Conservation (phyloP, 2,888 invertebrate genomes). For the Trypoxylon attenuatum region DNA sequence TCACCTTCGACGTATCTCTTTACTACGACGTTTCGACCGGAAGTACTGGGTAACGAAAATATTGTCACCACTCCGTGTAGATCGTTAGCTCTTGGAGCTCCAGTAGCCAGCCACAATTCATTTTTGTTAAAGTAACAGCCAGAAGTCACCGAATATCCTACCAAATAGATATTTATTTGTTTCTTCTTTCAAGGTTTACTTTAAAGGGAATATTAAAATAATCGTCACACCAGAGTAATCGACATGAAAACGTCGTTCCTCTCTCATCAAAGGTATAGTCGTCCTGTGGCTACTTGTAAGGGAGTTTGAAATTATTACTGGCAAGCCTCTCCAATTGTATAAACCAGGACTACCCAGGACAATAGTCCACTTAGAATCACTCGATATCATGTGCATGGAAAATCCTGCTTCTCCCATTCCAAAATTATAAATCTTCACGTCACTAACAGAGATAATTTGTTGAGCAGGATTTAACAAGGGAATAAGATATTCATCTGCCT, state of each 20-base stretch:
- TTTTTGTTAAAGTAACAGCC: conserved; percentile 56
- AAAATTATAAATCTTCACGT: conserved; percentile 41
- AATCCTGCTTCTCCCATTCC: conserved; percentile 61
- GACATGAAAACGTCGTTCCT: no score
- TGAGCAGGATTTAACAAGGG: background rate
- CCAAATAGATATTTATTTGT: conserved; percentile 1
- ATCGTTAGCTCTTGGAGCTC: conserved; percentile 65
- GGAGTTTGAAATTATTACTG: conserved; percentile 31
- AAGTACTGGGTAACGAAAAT: conserved; percentile 51
- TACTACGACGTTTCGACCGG: conserved; percentile 17
- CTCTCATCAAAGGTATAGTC: conserved; percentile 9
- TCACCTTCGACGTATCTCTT: conserved; percentile 68
- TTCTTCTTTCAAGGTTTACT: background rate
- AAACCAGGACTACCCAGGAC: conserved; percentile 70
- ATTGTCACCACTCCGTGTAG: conserved; percentile 62
- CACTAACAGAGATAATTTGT: background rate
- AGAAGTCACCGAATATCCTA: conserved; percentile 68
- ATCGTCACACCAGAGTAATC: no score
- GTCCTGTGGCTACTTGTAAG: background rate
- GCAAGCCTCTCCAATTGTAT: conserved; percentile 62
- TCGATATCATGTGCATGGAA: conserved; percentile 52
- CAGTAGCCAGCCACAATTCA: conserved; percentile 60
- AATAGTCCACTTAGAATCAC: conserved; percentile 32
- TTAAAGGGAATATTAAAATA: no score
- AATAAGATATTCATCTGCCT: conserved; percentile 4